Conservation (phyloP, 53 echinoderm and acorn worm genomes). For the Astropecten irregularis region DNA sequence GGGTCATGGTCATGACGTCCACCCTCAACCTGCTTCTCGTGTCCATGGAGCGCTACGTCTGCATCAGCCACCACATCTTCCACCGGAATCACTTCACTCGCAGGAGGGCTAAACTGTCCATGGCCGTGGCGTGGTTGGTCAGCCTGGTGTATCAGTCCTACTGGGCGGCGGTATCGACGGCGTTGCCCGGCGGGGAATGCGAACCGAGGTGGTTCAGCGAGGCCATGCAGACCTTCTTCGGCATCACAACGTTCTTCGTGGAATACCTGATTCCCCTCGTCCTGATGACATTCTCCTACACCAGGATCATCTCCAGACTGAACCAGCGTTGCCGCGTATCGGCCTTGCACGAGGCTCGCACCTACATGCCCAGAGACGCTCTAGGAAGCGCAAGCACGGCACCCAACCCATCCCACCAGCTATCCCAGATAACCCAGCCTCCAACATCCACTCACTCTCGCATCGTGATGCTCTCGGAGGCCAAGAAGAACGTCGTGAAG, state of each 20-base stretch:
- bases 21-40: constrained; percentile 75
- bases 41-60: constrained; percentile 78
- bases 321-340: constrained; percentile 31
- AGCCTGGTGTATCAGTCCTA: constrained; percentile 77
- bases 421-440: neutral
- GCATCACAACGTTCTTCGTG: constrained; percentile 66
- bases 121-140: constrained; percentile 69
- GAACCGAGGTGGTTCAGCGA: constrained; percentile 63
- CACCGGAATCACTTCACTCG: constrained; percentile 81
- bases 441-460: neutral
- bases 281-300: constrained; percentile 80
- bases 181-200: constrained; percentile 38
- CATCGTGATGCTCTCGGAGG: constrained; percentile 59
- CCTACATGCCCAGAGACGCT: neutral
- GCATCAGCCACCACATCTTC: constrained; percentile 65
- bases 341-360: neutral
- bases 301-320: constrained; percentile 76
- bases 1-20: constrained; percentile 85
- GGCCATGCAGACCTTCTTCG: constrained; percentile 69
- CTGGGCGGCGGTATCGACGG: constrained; percentile 66
- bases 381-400: neutral
- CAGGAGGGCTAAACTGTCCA: constrained; percentile 66
- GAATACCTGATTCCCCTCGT: constrained; percentile 82
- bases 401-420: no score
- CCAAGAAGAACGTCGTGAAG: constrained; percentile 80